These are phyloP conservation scores for Leptodactylus fuscus DNA, from an alignment of 2,113 vertebrate genomes.

Conservation along the genomic window DNA sequence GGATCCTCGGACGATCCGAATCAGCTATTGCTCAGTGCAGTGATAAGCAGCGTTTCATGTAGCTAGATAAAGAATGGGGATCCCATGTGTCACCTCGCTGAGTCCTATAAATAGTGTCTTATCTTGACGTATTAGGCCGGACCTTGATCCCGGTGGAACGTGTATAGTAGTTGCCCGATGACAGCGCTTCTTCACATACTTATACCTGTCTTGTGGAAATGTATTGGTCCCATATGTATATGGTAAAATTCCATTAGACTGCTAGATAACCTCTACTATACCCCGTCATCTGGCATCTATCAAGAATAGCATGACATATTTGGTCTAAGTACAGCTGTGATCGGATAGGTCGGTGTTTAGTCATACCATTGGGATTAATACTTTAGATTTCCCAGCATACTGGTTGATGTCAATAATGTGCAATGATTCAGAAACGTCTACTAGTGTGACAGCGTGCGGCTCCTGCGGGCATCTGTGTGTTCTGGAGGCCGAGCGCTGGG, in stretches of 20 bases:
- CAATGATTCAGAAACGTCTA: neutral
- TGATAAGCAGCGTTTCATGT: neutral
- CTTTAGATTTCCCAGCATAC: neutral
- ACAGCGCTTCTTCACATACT: neutral
- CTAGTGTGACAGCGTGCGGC: neutral
- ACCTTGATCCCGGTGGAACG: neutral
- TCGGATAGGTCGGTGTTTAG: neutral
- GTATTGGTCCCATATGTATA: neutral
- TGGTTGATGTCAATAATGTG: neutral
- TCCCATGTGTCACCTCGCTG: neutral
- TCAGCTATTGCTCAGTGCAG: neutral
- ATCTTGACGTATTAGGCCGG: neutral
- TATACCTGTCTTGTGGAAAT: neutral
- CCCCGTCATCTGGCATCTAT: neutral
- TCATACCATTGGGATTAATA: neutral
- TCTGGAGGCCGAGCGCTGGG: neutral
- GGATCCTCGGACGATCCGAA: neutral
- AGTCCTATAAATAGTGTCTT: neutral
- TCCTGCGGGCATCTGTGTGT: neutral
- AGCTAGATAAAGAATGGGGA: too few species aligned
- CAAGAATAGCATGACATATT: neutral
- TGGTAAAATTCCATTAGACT: neutral
- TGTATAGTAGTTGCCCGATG: too few species aligned
- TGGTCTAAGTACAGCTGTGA: neutral
- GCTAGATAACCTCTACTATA: neutral